Conservation (phyloP, 2,113 vertebrate genomes). For the Copsychus sechellarum region DNA sequence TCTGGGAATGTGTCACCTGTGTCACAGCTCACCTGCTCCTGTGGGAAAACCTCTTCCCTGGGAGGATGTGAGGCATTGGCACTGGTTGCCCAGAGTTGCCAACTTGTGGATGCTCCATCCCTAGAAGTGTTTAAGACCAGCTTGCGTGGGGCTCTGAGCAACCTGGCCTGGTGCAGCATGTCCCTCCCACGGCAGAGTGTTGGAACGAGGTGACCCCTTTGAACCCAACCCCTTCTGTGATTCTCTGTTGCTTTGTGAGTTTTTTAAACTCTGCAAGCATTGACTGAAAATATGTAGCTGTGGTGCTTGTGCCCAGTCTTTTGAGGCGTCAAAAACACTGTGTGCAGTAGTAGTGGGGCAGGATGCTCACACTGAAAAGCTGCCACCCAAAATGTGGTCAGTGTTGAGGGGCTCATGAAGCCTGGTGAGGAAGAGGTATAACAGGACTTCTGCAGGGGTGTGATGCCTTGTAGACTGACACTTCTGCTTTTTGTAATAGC, state of each 20-base stretch:
- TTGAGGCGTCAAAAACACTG: accelerated
- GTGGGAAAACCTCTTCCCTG: neutral
- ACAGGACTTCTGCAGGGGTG: accelerated
- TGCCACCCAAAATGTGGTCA: neutral
- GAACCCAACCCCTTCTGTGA: neutral
- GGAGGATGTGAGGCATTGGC: neutral
- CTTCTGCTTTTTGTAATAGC: neutral
- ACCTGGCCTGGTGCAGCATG: accelerated
- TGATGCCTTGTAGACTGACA: neutral
- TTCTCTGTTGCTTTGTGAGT: neutral
- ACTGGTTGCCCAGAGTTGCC: neutral
- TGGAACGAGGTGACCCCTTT: neutral
- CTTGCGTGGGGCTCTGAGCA: neutral
- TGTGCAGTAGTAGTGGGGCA: accelerated
- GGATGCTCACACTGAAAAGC: neutral
- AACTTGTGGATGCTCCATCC: neutral
- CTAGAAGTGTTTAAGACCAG: neutral
- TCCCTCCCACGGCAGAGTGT: neutral
- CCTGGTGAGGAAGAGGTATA: neutral
- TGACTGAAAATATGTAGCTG: accelerated
- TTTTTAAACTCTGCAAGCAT: accelerated
- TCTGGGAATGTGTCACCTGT: accelerated
- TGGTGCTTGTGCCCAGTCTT: neutral
- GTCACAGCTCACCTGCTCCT: accelerated
- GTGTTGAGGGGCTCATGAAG: neutral